These are phyloP conservation scores for Liposcelis brunnea DNA, from an alignment of 2,888 invertebrate species.

Conservation along the genomic window DNA sequence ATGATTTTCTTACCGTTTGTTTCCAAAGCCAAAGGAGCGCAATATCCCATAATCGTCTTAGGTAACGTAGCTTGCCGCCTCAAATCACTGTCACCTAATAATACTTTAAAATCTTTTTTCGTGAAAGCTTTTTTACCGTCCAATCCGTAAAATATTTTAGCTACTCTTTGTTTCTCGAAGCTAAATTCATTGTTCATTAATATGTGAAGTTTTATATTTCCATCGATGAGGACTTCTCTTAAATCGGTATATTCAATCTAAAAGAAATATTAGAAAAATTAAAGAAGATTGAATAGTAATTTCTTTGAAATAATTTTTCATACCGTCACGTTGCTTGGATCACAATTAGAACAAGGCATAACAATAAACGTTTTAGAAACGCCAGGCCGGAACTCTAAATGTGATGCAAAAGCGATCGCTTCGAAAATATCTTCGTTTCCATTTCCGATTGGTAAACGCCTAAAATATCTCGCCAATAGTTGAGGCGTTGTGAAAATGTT, in stretches of 20 bases:
- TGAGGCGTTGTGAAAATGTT: constrained; percentile 47
- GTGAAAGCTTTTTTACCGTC: constrained; percentile 63
- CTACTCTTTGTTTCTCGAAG: constrained; percentile 50
- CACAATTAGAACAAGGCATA: constrained; percentile 62
- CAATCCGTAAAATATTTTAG: constrained; percentile 44
- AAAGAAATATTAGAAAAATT: constrained; percentile 21
- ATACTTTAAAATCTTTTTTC: constrained; percentile 49
- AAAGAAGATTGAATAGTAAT: constrained; percentile 5
- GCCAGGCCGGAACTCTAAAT: constrained; percentile 61
- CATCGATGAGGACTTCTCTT: constrained; percentile 63
- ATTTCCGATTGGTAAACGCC: constrained; percentile 36
- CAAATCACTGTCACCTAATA: constrained; percentile 54
- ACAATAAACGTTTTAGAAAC: constrained; percentile 68
- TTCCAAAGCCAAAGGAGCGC: constrained; percentile 65
- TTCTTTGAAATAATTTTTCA: constrained; percentile 9
- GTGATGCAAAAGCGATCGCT: constrained; percentile 54
- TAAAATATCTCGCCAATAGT: constrained; percentile 49
- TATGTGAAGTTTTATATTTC: constrained; percentile 63
- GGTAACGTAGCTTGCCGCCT: constrained; percentile 56
- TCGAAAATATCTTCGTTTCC: constrained; percentile 54
- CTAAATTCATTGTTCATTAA: constrained; percentile 67
- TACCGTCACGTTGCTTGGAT: constrained; percentile 48
- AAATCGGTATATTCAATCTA: constrained; percentile 69
- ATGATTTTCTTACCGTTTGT: constrained; percentile 45
- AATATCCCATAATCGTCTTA: constrained; percentile 57